phyloP scores from a whole-genome alignment of 1,140 invertebrate species.

The Antheraea mylitta region DNA sequence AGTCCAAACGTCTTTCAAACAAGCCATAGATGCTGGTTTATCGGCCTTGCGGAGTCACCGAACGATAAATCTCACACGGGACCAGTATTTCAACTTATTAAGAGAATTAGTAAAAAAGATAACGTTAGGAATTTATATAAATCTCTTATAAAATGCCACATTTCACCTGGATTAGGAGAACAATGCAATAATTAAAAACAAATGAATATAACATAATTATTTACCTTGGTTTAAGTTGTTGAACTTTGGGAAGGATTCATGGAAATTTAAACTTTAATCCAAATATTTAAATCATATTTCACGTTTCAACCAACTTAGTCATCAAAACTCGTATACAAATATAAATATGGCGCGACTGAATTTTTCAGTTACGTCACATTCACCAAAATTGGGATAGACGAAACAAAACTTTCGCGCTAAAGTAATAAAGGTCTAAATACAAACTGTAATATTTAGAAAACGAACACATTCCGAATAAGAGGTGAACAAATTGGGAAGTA shows the following conservation, averaged over 20 bases:
- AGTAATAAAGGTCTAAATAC: constrained; percentile 47
- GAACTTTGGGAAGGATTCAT: too few species aligned
- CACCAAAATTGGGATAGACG: constrained; percentile 24
- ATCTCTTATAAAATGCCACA: not conserved
- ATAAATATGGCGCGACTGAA: constrained; percentile 64
- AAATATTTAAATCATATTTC: constrained; percentile 23
- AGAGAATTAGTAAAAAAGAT: constrained; percentile 24
- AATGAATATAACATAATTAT: not conserved
- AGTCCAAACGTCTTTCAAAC: not conserved
- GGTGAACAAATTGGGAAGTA: not conserved
- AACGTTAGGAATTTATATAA: not conserved
- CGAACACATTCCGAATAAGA: constrained; percentile 41
- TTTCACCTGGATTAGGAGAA: not conserved
- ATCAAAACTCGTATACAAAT: constrained; percentile 41
- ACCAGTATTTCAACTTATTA: constrained; percentile 44
- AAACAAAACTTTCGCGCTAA: constrained; percentile 43
- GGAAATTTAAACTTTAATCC: constrained; percentile 29
- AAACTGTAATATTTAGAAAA: constrained; percentile 47
- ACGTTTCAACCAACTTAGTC: constrained; percentile 28
- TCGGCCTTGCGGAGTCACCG: not conserved
- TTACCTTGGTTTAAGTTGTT: too few species aligned
- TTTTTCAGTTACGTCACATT: constrained; percentile 50
- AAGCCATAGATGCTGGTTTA: not conserved
- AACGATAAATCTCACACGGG: constrained; percentile 26
- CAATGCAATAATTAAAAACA: not conserved